These are phyloP conservation scores for Scaptomyza cyrtandrae DNA, from an alignment of 2,888 invertebrate species.

Conservation along the genomic window DNA sequence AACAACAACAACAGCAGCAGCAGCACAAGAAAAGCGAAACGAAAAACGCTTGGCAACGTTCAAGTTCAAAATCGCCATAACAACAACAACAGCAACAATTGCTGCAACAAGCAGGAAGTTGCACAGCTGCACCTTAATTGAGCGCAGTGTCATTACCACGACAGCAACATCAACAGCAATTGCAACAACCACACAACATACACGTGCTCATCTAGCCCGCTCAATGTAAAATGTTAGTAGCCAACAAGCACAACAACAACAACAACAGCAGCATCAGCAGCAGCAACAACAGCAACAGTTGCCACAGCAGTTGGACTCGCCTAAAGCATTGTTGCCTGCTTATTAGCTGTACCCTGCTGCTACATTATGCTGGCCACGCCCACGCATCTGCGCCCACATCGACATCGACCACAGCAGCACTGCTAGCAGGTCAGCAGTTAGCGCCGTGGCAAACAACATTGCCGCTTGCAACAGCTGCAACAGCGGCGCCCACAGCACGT, in stretches of 20 bases:
- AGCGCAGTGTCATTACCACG: conserved; percentile 75
- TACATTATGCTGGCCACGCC: conserved; percentile 35
- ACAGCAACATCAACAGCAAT: conserved; percentile 27
- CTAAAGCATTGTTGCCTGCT: conserved; percentile 46
- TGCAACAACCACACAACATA: conserved; percentile 10
- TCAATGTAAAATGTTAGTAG: conserved; percentile 85
- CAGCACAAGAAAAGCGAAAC: conserved; percentile 68
- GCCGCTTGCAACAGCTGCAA: conserved; percentile 38
- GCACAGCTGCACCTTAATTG: conserved; percentile 74
- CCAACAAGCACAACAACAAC: conserved; percentile 75
- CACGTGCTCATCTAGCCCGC: conserved; percentile 50
- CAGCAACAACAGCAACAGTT: conserved; percentile 39
- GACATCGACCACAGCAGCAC: conserved; percentile 56
- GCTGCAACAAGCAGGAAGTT: conserved; percentile 70
- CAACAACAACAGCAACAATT: conserved; percentile 33
- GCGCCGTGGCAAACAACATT: conserved; percentile 71
- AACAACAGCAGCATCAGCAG: conserved; percentile 39
- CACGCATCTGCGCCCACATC: conserved; percentile 38
- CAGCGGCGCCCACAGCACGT: conserved; percentile 73
- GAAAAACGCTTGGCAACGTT: conserved; percentile 60
- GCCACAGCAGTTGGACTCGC: conserved; percentile 28
- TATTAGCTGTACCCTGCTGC: conserved; percentile 43
- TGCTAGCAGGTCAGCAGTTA: conserved; percentile 61
- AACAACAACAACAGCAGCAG: conserved; percentile 35
- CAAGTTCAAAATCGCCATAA: conserved; percentile 69